Evolutionary conservation across 2,888 invertebrate species (phyloP).

Genomic region (Ischnus inquisitorius): DNA sequence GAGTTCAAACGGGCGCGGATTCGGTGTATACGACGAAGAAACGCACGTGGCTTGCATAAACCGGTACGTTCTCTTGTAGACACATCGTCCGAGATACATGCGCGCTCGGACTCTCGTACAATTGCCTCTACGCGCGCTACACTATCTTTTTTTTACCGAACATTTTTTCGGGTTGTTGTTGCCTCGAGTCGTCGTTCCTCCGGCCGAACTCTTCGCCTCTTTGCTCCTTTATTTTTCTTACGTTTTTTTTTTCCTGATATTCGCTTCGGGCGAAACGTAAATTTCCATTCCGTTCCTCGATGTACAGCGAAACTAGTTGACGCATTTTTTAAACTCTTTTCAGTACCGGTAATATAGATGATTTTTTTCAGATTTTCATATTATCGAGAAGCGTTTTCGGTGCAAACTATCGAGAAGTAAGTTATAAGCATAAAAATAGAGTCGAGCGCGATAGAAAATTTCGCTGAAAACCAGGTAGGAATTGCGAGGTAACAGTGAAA

Average conservation of each 20-base stretch:
- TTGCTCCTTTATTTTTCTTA: slow-evolving; percentile 15
- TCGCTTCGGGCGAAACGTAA: slow-evolving; percentile 43
- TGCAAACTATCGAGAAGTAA: too few species aligned
- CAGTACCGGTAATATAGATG: too few species aligned
- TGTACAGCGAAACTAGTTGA: neutral
- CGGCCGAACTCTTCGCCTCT: neutral
- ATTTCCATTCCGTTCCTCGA: slow-evolving; percentile 49
- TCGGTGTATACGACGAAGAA: slow-evolving; percentile 38
- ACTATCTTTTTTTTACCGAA: slow-evolving; percentile 40
- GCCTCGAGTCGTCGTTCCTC: slow-evolving; percentile 10
- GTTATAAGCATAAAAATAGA: too few species aligned
- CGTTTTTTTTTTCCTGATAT: slow-evolving; percentile 9
- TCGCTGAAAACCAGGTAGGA: too few species aligned
- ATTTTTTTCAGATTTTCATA: too few species aligned
- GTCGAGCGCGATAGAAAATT: too few species aligned
- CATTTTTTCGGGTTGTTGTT: slow-evolving; percentile 51
- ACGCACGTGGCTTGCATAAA: slow-evolving; percentile 68
- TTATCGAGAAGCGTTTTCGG: too few species aligned
- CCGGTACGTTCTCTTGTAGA: slow-evolving; percentile 23
- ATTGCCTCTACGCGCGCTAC: neutral
- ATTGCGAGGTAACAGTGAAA: too few species aligned
- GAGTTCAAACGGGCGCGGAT: slow-evolving; percentile 44
- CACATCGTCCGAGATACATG: slow-evolving; percentile 23
- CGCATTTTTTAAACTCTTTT: too few species aligned
- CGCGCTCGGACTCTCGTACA: neutral